phyloP scores from a whole-genome alignment of 2,797 vertebrate genomes.

The Vipera ursinii region DNA sequence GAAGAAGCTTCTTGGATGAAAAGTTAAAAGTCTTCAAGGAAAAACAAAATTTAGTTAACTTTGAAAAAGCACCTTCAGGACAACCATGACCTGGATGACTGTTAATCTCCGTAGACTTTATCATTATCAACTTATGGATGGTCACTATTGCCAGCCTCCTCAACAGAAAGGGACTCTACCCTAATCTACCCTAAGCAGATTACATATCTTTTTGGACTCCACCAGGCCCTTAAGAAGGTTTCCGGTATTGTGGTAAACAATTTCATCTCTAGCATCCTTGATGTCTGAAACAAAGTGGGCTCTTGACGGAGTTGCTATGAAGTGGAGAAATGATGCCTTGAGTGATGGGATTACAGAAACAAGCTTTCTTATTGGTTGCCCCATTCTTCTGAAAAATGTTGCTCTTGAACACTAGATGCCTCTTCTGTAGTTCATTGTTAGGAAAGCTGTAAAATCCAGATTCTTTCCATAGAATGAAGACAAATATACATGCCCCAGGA shows the following conservation, averaged over 20 bases:
- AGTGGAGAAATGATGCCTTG: background rate
- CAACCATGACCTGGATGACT: too few species aligned
- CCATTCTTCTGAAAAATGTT: background rate
- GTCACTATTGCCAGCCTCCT: background rate
- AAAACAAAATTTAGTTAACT: too few species aligned
- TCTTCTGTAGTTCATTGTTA: background rate
- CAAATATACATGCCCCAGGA: background rate
- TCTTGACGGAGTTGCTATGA: background rate
- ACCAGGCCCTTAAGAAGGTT: background rate
- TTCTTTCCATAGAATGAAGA: background rate
- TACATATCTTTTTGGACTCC: background rate
- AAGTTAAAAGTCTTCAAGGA: too few species aligned
- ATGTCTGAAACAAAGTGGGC: background rate
- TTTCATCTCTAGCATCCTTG: background rate
- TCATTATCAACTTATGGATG: background rate
- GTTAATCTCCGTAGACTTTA: background rate
- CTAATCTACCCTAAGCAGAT: background rate
- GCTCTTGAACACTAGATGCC: background rate
- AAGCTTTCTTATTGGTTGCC: background rate
- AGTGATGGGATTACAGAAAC: background rate
- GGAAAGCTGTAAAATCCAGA: background rate
- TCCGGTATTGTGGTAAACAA: background rate
- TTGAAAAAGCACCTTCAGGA: too few species aligned
- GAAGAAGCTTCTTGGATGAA: background rate
- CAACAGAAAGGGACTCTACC: background rate